Evolutionary conservation across 2,888 invertebrate species (phyloP).

Genomic region (Fragum sueziense): DNA sequence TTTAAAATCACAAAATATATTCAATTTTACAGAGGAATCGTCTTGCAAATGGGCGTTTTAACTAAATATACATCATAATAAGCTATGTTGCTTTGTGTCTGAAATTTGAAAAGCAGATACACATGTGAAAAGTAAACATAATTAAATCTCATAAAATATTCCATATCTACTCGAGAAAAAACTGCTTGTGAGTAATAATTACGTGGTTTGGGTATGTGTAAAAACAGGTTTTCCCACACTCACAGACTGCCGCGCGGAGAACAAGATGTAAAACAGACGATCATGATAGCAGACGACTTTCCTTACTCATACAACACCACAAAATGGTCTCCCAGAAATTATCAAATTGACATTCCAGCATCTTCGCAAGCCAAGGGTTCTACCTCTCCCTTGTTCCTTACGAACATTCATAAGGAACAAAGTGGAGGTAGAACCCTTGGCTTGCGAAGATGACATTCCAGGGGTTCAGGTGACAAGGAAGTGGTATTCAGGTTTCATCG

Average conservation of each 20-base stretch:
- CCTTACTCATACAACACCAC: background rate
- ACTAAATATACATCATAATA: background rate
- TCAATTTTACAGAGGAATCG: too few relatives aligned
- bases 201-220: conserved; percentile 20
- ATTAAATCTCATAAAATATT: conserved; percentile 17
- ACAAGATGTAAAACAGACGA: conserved; percentile 23
- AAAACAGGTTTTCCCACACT: conserved; percentile 19
- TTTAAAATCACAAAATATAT: too few relatives aligned
- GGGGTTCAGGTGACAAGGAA: too few relatives aligned
- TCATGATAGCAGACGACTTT: conserved; percentile 12
- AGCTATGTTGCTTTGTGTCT: background rate
- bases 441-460: too few relatives aligned
- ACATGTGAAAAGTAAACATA: background rate
- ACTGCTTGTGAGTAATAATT: conserved; percentile 7
- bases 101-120: background rate
- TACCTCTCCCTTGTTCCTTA: too few relatives aligned
- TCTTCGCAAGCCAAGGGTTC: too few relatives aligned
- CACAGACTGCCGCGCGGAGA: background rate
- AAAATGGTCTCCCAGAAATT: background rate
- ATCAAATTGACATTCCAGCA: too few relatives aligned
- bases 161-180: conserved; percentile 18
- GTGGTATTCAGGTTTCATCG: too few relatives aligned
- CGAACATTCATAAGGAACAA: too few relatives aligned
- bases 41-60: too few relatives aligned
- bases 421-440: too few relatives aligned